These are phyloP conservation scores for Peromyscus attwateri DNA, from an alignment of 2,797 vertebrate species.

Conservation along the genomic window DNA sequence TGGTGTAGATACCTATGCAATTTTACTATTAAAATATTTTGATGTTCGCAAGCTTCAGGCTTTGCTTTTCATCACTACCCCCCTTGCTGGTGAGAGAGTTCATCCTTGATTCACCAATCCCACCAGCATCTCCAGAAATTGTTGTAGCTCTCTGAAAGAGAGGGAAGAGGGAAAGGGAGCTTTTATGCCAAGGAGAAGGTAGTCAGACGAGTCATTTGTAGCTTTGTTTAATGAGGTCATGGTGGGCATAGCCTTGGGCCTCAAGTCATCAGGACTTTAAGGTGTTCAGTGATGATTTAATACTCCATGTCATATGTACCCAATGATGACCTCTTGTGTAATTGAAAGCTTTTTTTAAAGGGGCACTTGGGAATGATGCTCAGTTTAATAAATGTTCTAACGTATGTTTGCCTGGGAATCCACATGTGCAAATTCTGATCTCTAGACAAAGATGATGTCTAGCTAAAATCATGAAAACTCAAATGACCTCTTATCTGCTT, in stretches of 20 bases:
- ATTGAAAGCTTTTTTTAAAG: slow-evolving; percentile 65
- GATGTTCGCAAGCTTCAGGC: neutral
- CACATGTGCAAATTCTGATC: slow-evolving; percentile 39
- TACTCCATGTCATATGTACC: neutral
- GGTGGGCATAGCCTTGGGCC: neutral
- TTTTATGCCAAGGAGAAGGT: neutral
- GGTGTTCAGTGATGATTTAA: slow-evolving; percentile 33
- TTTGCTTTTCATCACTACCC: neutral
- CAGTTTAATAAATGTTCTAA: slow-evolving; percentile 53
- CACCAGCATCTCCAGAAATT: neutral
- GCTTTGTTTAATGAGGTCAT: slow-evolving; percentile 51
- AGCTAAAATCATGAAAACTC: slow-evolving; percentile 59
- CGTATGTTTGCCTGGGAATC: neutral
- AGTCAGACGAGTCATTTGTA: neutral
- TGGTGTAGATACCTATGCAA: neutral
- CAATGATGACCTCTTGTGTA: slow-evolving; percentile 26
- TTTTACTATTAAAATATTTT: slow-evolving; percentile 28
- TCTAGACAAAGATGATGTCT: neutral
- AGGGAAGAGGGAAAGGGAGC: neutral
- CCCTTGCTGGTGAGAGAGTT: neutral
- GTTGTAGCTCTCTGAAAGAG: neutral
- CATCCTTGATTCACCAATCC: neutral
- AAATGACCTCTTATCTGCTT: slow-evolving; percentile 65
- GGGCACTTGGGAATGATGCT: neutral
- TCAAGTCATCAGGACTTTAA: slow-evolving; percentile 29